These are phyloP conservation scores for Patella pellucida DNA, from an alignment of 2,888 invertebrate genomes.

Conservation along the genomic window DNA sequence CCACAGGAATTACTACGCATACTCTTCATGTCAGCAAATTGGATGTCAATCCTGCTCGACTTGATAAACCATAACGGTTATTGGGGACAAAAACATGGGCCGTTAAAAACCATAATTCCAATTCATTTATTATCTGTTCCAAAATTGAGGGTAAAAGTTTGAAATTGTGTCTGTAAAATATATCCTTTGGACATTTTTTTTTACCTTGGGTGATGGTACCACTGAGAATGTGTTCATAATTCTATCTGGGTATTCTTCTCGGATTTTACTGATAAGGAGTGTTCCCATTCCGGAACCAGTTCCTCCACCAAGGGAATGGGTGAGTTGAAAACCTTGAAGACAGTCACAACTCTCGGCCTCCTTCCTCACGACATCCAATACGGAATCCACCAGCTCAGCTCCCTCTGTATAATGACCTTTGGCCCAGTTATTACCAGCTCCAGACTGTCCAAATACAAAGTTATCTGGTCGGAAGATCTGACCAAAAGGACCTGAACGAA, in stretches of 20 bases:
- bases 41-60: no score
- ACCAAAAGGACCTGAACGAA: background rate
- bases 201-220: background rate
- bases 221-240: constrained; percentile 5
- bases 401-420: constrained; percentile 7
- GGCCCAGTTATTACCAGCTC: constrained; percentile 10
- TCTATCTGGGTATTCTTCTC: constrained; percentile 10
- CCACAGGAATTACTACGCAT: no score
- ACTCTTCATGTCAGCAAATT: no score
- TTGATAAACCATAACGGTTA: no score
- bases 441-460: constrained; percentile 3
- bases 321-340: constrained; percentile 1
- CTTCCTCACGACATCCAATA: background rate
- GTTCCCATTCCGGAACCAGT: constrained; percentile 8
- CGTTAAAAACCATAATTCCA: no score
- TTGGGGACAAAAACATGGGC: no score
- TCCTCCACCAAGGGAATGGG: constrained; percentile 6
- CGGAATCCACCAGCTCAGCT: background rate
- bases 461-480: constrained; percentile 5
- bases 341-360: constrained; percentile 3
- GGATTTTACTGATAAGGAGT: background rate
- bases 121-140: no score
- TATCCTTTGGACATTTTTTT: no score
- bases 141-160: no score
- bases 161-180: no score